Base-by-base conservation (phyloP, 2,113 vertebrate species). In the Rhinoderma darwinii region DNA sequence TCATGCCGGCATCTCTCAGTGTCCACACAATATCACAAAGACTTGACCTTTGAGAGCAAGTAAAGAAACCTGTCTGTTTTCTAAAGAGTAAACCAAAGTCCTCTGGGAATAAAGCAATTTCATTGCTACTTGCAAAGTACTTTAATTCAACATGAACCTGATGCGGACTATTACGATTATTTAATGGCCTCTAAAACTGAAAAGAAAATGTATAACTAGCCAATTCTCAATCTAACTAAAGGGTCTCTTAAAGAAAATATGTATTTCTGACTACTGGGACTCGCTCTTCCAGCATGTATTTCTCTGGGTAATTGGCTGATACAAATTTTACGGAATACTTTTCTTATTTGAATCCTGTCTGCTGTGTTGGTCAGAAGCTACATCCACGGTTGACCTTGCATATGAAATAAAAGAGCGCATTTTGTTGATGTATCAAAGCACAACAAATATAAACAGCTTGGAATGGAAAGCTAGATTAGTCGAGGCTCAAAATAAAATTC, bases 21-120 rank as follows among this genome's bases (percentile, higher is more conserved):
- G 73, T 76, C 83, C 73, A 84, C 70, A 84, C 63, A 63, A 84
- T 84, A 84, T 84, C 70, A 84, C 51, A 76, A 84, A 84, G 83
- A 63, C 51, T 76, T 84, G 83, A 84, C 73, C 83, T 84, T 84
- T 84, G 54, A 63, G 72, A 76, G 73, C 72, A 84, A 84, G 54
- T 84, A 47, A 84, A 84, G 83, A 84, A 84, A 63, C 72, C 83
- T 63, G 72, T 30, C 83, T 84, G 50, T 76, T 84, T 84, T 84
- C 56, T 75, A 84, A 84, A 84, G 47, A 74, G 70, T 39, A 54
- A 11, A 54, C 8, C 41, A 39, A 51, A 66, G 51, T 27, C 80
- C 70, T 27, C 22, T 54, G 63, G 82, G 82, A 83, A 73, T 73
- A 83, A 83, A 83, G 66, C 63, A 72, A 84, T 84, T 61, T 63